Base-by-base conservation (phyloP, 1,140 invertebrate species). In the Drosophila sulfurigaster region DNA sequence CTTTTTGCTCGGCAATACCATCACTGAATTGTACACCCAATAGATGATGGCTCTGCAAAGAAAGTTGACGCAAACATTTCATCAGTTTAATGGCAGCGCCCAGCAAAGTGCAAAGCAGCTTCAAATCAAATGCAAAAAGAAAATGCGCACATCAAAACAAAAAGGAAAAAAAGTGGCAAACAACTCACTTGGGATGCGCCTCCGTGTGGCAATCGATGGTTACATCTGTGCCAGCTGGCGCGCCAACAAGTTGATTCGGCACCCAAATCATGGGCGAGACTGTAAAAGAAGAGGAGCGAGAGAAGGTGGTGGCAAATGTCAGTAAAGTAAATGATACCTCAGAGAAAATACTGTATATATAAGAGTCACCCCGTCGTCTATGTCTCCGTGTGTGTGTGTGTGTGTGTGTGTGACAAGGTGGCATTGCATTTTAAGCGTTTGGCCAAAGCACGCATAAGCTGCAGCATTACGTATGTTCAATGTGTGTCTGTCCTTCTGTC, bases 121-220 rank as follows among this genome's bases (percentile, higher is more conserved):
- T 43, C 41, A 65, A 32, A 66, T 32, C 15, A 59, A 65, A 25
- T 35, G 48, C 13, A 20, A 49, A 57, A 60, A 38, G 13, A 38
- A 59, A 57, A 64, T 28, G 28, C 10, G 10, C 13, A 51, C 25
- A 60, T 5, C 20, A 45, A 15, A 32, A 45, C 28, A 5, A 28
- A 75, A 67, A 73, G 38, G 32, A 49, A 11, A 57, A 65, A 48
- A n/a, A 46, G 20, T 10, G 28, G 35, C 8, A 58, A 25, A 25
- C 20, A 60, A 88, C 90, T 91, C 79, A 93, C 92, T 92, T 93
- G 56, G 98, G 98, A 93, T 97, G 96, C n/a, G 98, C 97, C 90
- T 98, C 97, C 1, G 97, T 98, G 88, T 97, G 96, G 92, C 98
- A 99, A 93, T 98, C 97, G 86, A 99, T 96, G 5, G 97, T 98